A percentile compares a stretch with the other conserved stretches of the same genome.
phyloP scores from a whole-genome alignment of 2,888 invertebrate genomes.

The Drosophila subquinaria region DNA sequence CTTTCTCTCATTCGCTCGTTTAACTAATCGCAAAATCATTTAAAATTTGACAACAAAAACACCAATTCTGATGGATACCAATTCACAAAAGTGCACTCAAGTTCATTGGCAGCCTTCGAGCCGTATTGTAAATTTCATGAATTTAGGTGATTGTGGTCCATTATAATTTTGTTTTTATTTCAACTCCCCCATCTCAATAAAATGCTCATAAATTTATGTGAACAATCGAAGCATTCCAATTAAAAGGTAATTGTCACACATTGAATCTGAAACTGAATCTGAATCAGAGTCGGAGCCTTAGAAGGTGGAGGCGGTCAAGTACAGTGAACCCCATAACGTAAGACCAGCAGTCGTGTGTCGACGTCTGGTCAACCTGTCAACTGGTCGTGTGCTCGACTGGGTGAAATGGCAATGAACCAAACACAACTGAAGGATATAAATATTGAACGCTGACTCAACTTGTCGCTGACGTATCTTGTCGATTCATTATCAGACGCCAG shows the following conservation, averaged over 20 bases:
- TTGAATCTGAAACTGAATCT: conserved; percentile 24
- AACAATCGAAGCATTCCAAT: conserved; percentile 52
- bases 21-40: conserved; percentile 8
- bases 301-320: conserved; percentile 32
- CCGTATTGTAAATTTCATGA: conserved; percentile 2
- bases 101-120: conserved; percentile 61
- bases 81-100: conserved; percentile 11
- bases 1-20: neutral
- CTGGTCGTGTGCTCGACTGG: conserved; percentile 41
- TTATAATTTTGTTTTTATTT: conserved; percentile 14
- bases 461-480: conserved; percentile 42
- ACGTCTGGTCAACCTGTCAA: conserved; percentile 1
- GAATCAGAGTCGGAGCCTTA: neutral
- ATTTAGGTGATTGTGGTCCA: conserved; percentile 11
- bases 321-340: conserved; percentile 64
- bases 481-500: conserved; percentile 5
- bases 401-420: conserved; percentile 75
- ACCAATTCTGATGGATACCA: conserved; percentile 2
- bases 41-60: conserved; percentile 4
- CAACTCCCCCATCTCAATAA: conserved; percentile 38
- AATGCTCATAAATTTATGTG: conserved; percentile 24
- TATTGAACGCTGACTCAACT: conserved; percentile 42
- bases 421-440: conserved; percentile 26
- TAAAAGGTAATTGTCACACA: conserved; percentile 76
- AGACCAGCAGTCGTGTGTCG: conserved; percentile 48